Conservation (phyloP, 2,797 vertebrate genomes). For the Smutsia temminckii region DNA sequence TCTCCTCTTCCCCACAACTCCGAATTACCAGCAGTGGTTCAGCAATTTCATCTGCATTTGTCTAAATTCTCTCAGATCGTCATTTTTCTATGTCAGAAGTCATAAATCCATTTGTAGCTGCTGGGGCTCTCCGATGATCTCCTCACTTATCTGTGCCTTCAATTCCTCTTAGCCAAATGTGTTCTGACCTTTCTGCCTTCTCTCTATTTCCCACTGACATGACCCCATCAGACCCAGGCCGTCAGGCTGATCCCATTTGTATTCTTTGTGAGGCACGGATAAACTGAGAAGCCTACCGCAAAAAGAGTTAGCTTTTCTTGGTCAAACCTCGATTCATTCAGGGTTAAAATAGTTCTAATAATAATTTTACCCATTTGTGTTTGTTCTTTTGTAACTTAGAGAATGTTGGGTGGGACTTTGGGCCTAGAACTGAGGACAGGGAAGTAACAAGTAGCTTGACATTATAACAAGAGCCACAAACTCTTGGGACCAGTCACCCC, state of each 20-base stretch:
- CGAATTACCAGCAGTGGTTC: conserved; percentile 55
- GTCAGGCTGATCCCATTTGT: neutral
- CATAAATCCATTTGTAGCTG: conserved; percentile 56
- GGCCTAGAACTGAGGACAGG: conserved; percentile 14
- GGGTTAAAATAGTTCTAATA: conserved; percentile 26
- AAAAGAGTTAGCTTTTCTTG: conserved; percentile 1
- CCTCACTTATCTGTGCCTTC: conserved; percentile 56
- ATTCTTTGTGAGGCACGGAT: conserved; percentile 34
- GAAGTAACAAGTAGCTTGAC: neutral
- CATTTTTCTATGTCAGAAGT: conserved; percentile 69
- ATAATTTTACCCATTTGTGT: conserved; percentile 50
- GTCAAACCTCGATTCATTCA: neutral
- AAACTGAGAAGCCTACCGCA: conserved; percentile 27
- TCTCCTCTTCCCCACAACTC: conserved; percentile 29
- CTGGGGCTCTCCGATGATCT: conserved; percentile 46
- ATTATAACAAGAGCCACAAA: conserved; percentile 25
- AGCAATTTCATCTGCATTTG: conserved; percentile 54
- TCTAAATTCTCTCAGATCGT: conserved; percentile 57
- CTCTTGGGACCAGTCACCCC: neutral
- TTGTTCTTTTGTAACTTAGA: conserved; percentile 44
- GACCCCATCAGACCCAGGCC: conserved; percentile 21
- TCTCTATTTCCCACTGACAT: neutral
- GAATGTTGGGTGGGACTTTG: neutral
- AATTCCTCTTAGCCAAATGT: conserved; percentile 52
- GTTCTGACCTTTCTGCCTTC: conserved; percentile 55